These are phyloP conservation scores for Orientallactaga bullata DNA, from an alignment of 2,113 vertebrate genomes.

Conservation along the genomic window DNA sequence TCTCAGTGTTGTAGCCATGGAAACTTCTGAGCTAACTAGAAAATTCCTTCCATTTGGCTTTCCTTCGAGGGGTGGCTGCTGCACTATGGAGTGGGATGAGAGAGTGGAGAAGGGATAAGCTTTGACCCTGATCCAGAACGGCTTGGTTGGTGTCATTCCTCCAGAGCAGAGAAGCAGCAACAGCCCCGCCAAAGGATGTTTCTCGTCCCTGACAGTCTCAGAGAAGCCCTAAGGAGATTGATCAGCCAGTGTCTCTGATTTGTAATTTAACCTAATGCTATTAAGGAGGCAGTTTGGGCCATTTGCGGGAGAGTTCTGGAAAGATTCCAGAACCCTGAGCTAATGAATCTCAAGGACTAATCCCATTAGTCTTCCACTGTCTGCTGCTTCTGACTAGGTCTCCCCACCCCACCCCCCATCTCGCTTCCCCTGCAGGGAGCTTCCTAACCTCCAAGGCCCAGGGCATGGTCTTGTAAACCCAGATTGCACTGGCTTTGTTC, in stretches of 20 bases:
- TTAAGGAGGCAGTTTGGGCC: constrained; percentile 84
- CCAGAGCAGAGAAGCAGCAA: not conserved
- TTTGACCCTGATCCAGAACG: not conserved
- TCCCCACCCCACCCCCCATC: not conserved
- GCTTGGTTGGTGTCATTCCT: not conserved
- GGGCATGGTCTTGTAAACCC: not conserved
- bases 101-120: not conserved
- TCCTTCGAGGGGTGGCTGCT: not conserved
- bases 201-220: not conserved
- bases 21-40: not conserved
- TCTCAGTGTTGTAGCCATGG: not conserved
- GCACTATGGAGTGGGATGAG: not conserved
- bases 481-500: not conserved
- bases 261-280: constrained; percentile 86
- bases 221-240: constrained; percentile 81
- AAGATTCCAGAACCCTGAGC: constrained; percentile 73
- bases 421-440: constrained; percentile 60
- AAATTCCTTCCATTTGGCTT: not conserved
- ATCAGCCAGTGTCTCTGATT: constrained; percentile 75
- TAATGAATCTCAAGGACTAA: constrained; percentile 86
- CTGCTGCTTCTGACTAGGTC: constrained; percentile 65
- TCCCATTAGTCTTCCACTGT: constrained; percentile 82
- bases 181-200: fast-evolving
- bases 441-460: not conserved
- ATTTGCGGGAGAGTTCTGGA: constrained; percentile 80